phyloP scores from a whole-genome alignment of 2,888 invertebrate genomes.

The Noctua pronuba region DNA sequence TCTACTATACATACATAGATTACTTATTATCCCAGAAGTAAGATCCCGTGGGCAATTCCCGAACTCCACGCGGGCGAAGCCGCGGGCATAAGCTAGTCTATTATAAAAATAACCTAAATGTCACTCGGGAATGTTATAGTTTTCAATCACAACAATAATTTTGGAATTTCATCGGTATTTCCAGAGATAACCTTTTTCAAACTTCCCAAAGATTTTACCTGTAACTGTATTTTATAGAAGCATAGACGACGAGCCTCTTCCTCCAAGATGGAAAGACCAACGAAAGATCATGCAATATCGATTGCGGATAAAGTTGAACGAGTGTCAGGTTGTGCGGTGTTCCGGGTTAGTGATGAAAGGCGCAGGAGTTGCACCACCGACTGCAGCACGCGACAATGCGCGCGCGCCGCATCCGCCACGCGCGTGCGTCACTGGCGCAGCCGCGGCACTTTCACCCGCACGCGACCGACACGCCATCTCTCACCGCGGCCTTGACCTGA shows the following conservation, averaged over 20 bases:
- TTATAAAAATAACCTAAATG: too few species aligned
- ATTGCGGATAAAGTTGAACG: constrained; percentile 35
- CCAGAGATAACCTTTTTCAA: background rate
- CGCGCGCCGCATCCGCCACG: constrained; percentile 28
- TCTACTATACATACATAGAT: too few species aligned
- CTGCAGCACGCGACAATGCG: background rate
- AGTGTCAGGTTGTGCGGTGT: constrained; percentile 3
- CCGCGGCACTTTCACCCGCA: constrained; percentile 57
- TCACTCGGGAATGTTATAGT: background rate
- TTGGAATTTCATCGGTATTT: background rate
- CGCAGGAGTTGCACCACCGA: constrained; percentile 8
- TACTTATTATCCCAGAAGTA: too few species aligned
- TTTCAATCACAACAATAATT: background rate
- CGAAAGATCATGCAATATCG: constrained; percentile 7
- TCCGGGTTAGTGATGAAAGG: constrained; percentile 29
- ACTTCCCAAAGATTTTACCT: background rate
- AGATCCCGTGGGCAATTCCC: too few species aligned
- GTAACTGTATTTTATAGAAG: constrained; percentile 1
- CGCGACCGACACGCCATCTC: constrained; percentile 49
- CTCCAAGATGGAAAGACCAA: background rate
- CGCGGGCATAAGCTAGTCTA: too few species aligned
- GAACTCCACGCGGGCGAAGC: too few species aligned
- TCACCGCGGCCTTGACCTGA: constrained; percentile 66
- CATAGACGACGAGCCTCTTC: too few species aligned
- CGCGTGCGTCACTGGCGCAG: constrained; percentile 61